Evolutionary conservation across 2,797 vertebrate species (phyloP), one percentile per base, ranked within the genome.

Genomic region (Silurus lanzhouensis): DNA sequence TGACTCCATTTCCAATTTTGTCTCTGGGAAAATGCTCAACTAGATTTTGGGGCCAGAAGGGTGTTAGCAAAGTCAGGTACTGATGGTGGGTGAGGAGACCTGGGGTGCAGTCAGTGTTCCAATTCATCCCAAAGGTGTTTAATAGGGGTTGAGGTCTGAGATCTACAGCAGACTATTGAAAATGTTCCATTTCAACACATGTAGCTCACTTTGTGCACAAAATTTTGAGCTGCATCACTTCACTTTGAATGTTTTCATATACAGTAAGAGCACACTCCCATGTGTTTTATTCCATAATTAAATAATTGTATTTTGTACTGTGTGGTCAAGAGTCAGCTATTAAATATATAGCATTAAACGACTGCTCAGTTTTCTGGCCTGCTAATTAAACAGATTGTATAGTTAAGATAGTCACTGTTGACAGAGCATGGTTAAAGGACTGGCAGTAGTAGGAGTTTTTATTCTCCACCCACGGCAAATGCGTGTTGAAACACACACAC

Each of bases 401-500:
- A 25, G 22, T 52, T 74, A 52, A 52, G 46, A 52, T 52, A 74
- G 46, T 52, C 25, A 60, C 75, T 77, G 75, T 13, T 58, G 17
- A 60, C 55, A 60, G 3, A 58, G 52, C 9, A 12, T 58, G 52
- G 48, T 27, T 76, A 76, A 76, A 25, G 72, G 13, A 78, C 31
- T 58, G 63, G 46, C 20, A 48, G 52, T 46, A 79, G 31, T 25
- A 44, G 82, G 55, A 79, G 66, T 48, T 71, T 80, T 63, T 72
- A 44, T 80, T 80, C 67, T 63, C 38, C 75, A 14, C 72, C 25
- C 83, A 77, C 58, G 20, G 27, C 31, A 60, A 5, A n/a, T 71
- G 38, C 2, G 19, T 71, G 63, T 10, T 81, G 61, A 80, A 13
- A 77, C 31, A 63, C 63, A 83, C 81, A 70, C 55, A 78, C 61